Evolutionary conservation across 2,888 invertebrate genomes (phyloP).

Genomic region (Fragum sueziense): DNA sequence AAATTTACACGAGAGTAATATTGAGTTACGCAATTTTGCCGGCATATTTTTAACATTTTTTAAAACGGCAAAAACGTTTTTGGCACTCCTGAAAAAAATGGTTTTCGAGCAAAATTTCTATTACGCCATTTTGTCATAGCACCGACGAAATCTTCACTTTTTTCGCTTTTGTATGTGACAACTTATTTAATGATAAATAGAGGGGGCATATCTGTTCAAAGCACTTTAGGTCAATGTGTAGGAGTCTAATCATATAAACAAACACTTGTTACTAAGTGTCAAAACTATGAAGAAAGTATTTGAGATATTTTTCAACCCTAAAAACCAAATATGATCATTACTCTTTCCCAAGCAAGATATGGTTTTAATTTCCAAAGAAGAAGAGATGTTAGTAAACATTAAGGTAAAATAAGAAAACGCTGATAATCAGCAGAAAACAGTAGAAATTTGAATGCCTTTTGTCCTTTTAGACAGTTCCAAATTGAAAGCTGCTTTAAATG

Average conservation of each 20-base stretch:
- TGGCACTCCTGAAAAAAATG: too few species aligned
- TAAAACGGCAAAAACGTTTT: too few species aligned
- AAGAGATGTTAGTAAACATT: background rate
- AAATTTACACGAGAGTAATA: too few species aligned
- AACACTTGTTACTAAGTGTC: conserved; percentile 11
- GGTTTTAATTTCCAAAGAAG: background rate
- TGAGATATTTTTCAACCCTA: background rate
- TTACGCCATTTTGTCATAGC: too few species aligned
- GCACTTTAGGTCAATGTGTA: background rate
- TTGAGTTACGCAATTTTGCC: too few species aligned
- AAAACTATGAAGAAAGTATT: background rate
- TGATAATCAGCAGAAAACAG: background rate
- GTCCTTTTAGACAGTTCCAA: too few species aligned
- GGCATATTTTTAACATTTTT: too few species aligned
- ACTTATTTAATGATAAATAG: too few species aligned
- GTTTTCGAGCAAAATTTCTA: too few species aligned
- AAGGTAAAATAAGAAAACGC: background rate
- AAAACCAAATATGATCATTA: background rate
- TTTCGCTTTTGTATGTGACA: too few species aligned
- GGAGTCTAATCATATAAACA: background rate
- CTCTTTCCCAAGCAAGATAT: background rate
- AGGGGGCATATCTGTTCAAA: background rate
- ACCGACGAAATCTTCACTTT: too few species aligned
- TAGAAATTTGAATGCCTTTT: too few species aligned
- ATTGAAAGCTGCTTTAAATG: background rate